These are phyloP conservation scores for Tromatobia lineatoria DNA, from an alignment of 2,888 invertebrate genomes.

Conservation along the genomic window DNA sequence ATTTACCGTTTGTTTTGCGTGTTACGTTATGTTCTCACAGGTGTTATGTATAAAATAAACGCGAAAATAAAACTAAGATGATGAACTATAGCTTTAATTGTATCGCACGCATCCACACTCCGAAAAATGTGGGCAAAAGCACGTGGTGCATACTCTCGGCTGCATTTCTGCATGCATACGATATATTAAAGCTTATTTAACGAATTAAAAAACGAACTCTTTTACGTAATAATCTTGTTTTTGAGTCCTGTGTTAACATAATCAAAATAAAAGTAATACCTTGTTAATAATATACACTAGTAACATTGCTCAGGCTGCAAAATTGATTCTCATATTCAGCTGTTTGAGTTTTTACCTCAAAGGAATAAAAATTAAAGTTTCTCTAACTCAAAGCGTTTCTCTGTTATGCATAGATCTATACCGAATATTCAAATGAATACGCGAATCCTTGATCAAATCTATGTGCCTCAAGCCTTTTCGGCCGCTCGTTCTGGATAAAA, in stretches of 20 bases:
- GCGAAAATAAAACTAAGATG: too few species aligned
- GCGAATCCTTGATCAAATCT: too few species aligned
- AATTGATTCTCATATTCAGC: neutral
- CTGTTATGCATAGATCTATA: too few species aligned
- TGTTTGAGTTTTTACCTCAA: neutral
- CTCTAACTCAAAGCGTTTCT: too few species aligned
- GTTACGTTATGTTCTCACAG: neutral
- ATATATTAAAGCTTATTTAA: neutral
- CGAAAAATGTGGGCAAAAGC: neutral
- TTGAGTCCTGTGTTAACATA: neutral
- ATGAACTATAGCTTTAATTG: neutral
- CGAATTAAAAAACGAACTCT: slow-evolving; percentile 1
- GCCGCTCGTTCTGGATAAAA: too few species aligned
- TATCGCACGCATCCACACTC: neutral
- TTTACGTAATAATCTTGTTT: neutral
- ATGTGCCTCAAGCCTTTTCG: too few species aligned
- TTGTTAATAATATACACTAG: neutral
- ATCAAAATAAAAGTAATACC: neutral
- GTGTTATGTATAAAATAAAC: neutral
- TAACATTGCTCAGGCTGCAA: neutral
- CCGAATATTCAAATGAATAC: neutral
- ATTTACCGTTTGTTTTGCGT: neutral
- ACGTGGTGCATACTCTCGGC: too few species aligned
- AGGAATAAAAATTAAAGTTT: neutral
- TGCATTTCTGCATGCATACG: slow-evolving; percentile 1